Conservation (phyloP, 2,797 vertebrate genomes). For the Hippocampus kuda region DNA sequence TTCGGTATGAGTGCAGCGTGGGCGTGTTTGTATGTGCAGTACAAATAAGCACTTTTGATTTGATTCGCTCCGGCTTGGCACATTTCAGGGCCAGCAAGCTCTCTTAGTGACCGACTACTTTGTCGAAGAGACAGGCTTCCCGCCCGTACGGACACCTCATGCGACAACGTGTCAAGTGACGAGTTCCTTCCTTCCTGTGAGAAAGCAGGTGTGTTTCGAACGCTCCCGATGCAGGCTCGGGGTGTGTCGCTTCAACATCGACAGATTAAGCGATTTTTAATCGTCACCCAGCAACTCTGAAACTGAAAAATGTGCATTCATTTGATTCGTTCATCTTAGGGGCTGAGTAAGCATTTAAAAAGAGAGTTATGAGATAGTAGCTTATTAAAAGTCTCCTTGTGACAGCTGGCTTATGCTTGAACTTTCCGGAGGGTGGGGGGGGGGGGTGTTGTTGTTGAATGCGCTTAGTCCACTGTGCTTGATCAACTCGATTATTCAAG, state of each 20-base stretch:
- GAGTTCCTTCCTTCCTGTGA: not conserved
- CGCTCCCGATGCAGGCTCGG: not conserved
- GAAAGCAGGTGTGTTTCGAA: not conserved
- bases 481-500: not conserved
- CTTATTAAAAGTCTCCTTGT: not conserved
- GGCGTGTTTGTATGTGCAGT: not conserved
- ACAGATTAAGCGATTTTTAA: too few species aligned
- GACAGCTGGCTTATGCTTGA: not conserved
- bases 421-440: not conserved
- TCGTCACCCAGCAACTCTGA: too few species aligned
- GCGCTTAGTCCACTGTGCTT: not conserved
- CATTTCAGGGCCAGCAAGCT: not conserved
- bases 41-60: not conserved
- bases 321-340: not conserved
- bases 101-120: not conserved
- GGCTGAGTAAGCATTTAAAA: not conserved
- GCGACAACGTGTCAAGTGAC: not conserved
- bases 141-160: not conserved
- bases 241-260: too few species aligned
- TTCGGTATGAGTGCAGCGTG: not conserved
- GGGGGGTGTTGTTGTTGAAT: not conserved
- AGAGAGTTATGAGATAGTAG: not conserved
- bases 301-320: not conserved
- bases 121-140: not conserved
- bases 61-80: not conserved